These are phyloP conservation scores for Alviniconcha strummeri DNA, from an alignment of 2,888 invertebrate genomes.

Conservation along the genomic window DNA sequence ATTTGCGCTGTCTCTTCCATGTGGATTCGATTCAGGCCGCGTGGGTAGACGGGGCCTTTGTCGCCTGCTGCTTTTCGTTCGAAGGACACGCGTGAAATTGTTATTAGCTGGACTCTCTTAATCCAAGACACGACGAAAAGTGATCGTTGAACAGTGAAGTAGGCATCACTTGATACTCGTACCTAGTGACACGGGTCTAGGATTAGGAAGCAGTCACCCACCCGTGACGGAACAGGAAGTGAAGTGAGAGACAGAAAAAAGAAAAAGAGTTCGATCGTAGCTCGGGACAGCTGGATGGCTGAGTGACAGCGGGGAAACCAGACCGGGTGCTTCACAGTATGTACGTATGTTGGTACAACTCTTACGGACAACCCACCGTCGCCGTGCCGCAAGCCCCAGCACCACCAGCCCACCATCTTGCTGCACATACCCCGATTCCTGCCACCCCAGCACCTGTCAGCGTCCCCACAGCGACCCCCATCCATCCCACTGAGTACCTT, in stretches of 20 bases:
- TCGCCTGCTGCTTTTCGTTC: no score
- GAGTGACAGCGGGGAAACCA: not conserved
- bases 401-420: constrained; percentile 33
- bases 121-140: no score
- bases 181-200: no score
- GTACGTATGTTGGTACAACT: constrained; percentile 53
- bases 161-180: no score
- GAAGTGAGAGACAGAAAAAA: no score
- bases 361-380: constrained; percentile 43
- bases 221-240: not conserved
- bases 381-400: constrained; percentile 41
- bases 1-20: no score
- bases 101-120: no score
- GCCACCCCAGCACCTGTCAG: constrained; percentile 36
- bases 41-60: no score
- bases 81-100: no score
- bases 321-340: constrained; percentile 35
- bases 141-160: no score
- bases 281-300: constrained; percentile 8
- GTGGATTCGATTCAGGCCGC: no score
- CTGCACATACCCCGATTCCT: constrained; percentile 38
- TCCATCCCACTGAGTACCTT: constrained; percentile 28
- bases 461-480: constrained; percentile 32
- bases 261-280: no score
- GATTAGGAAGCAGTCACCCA: not conserved